Evolutionary conservation across 2,797 vertebrate genomes (phyloP).

Genomic region (Pseudocheirus occidentalis): DNA sequence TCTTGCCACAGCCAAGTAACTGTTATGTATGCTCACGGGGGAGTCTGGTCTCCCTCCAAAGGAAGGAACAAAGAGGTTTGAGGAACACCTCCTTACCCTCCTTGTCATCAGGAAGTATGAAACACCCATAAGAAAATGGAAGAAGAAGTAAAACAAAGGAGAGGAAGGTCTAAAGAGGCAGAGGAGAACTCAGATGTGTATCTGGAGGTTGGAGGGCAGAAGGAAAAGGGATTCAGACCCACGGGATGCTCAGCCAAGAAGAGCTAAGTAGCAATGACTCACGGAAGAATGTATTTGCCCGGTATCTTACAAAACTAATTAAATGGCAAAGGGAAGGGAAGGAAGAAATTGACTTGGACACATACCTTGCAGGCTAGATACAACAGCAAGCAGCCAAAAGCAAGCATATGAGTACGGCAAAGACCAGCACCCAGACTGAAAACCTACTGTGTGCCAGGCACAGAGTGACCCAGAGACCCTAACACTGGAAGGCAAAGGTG

Average conservation of each 20-base stretch:
- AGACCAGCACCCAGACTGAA: background rate
- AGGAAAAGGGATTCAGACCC: background rate
- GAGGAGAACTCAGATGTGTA: background rate
- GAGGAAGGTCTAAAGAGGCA: background rate
- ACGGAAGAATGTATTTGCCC: background rate
- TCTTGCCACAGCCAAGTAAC: background rate
- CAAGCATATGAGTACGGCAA: background rate
- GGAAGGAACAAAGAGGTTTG: background rate
- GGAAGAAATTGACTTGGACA: background rate
- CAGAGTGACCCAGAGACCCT: background rate
- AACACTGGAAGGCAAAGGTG: background rate
- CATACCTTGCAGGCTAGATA: background rate
- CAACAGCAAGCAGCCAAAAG: background rate
- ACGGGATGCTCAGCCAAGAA: background rate
- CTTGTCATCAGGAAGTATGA: background rate
- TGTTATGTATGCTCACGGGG: background rate
- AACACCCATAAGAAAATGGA: background rate
- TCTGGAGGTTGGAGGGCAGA: background rate
- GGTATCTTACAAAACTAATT: background rate
- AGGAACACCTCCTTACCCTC: background rate
- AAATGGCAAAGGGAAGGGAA: background rate
- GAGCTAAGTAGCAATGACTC: background rate
- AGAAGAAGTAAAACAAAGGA: background rate
- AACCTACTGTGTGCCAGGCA: background rate
- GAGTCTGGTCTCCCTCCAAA: background rate